phyloP scores from a whole-genome alignment of 2,113 vertebrate species.

The Beaufortia kweichowensis region DNA sequence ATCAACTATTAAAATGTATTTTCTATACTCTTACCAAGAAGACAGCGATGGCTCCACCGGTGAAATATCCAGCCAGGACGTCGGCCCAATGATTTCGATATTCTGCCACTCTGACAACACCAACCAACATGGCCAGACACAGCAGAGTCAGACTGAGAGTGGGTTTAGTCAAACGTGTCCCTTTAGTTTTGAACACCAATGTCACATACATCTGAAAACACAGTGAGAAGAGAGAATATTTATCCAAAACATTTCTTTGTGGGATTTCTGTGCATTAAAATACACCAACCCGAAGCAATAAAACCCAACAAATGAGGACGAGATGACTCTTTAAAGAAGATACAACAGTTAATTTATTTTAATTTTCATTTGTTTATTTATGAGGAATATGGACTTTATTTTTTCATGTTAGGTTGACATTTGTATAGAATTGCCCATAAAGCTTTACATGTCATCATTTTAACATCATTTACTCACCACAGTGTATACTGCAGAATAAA shows the following conservation, averaged over 20 bases:
- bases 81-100: slow-evolving; percentile 92
- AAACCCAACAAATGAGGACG: too few relatives aligned
- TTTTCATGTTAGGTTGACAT: too few relatives aligned
- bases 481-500: slow-evolving; percentile 87
- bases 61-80: slow-evolving; percentile 84
- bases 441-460: not conserved
- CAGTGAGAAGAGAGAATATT: slow-evolving; percentile 2
- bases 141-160: slow-evolving; percentile 84
- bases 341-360: too few relatives aligned
- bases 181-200: slow-evolving; percentile 83
- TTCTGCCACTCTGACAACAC: slow-evolving; percentile 86
- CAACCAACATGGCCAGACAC: slow-evolving; percentile 85
- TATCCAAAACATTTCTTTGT: too few relatives aligned
- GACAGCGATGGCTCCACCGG: slow-evolving; percentile 84
- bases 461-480: slow-evolving; percentile 71
- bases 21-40: slow-evolving; percentile 78
- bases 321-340: too few relatives aligned
- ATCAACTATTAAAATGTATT: too few relatives aligned
- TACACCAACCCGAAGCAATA: too few relatives aligned
- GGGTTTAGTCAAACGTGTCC: slow-evolving; percentile 86
- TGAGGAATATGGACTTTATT: too few relatives aligned
- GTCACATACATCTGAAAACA: slow-evolving; percentile 88
- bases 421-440: not conserved
- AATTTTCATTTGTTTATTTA: too few relatives aligned
- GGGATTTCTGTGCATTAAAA: too few relatives aligned